Conservation (phyloP, 1,140 invertebrate genomes). For the Sinella curviseta region DNA sequence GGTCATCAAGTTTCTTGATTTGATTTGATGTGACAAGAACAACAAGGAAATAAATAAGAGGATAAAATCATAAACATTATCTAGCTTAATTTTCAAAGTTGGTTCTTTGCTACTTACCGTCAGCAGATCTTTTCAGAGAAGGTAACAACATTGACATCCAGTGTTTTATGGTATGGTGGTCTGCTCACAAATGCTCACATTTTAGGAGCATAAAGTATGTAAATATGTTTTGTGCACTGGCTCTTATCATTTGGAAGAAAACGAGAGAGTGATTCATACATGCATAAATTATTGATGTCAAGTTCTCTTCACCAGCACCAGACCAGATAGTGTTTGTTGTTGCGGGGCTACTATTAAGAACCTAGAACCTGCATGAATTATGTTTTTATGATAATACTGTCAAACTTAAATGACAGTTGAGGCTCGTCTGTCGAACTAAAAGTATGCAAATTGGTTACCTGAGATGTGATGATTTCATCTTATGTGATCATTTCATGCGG, state of each 20-base stretch:
- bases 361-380: background rate
- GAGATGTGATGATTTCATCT: slow-evolving; percentile 20
- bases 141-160: background rate
- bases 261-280: background rate
- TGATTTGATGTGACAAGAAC: slow-evolving; percentile 21
- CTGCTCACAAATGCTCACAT: no score
- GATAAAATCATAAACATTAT: background rate
- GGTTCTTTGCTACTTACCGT: background rate
- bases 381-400: background rate
- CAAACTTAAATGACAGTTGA: background rate
- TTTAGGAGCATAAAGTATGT: no score
- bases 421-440: background rate
- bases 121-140: no score
- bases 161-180: background rate
- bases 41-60: slow-evolving; percentile 15
- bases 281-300: slow-evolving; percentile 3
- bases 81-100: background rate
- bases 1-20: background rate
- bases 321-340: background rate
- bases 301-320: background rate
- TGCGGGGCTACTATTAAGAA: background rate
- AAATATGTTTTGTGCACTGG: background rate
- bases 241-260: no score
- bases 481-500: background rate
- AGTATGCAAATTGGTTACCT: slow-evolving; percentile 5